Conservation (phyloP, 2,888 invertebrate species). For the Melinaea menophilus region DNA sequence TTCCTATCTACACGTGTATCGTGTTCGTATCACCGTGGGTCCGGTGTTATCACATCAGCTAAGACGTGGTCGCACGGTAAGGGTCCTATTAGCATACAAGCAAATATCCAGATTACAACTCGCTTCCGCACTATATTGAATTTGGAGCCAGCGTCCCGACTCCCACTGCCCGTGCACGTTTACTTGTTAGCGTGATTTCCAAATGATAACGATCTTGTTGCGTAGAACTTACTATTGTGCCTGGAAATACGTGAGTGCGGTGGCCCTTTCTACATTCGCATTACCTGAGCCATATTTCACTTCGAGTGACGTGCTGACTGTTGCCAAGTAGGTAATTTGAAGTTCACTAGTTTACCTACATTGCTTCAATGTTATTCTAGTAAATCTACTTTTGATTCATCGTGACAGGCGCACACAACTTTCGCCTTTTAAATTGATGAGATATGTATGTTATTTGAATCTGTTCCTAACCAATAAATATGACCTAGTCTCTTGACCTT, state of each 20-base stretch:
- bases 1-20: slow-evolving; percentile 72
- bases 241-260: slow-evolving; percentile 36
- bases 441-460: slow-evolving; percentile 7
- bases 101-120: slow-evolving; percentile 70
- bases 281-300: slow-evolving; percentile 39
- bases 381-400: slow-evolving; percentile 34
- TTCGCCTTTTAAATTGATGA: slow-evolving; percentile 29
- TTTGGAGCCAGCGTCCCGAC: slow-evolving; percentile 58
- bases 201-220: slow-evolving; percentile 64
- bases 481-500: slow-evolving; percentile 4
- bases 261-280: slow-evolving; percentile 36
- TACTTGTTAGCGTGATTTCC: slow-evolving; percentile 71
- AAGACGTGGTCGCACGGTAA: slow-evolving; percentile 65
- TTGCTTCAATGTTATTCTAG: slow-evolving; percentile 27
- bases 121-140: slow-evolving; percentile 72
- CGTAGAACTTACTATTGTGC: slow-evolving; percentile 46
- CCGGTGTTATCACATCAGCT: slow-evolving; percentile 71
- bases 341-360: slow-evolving; percentile 35
- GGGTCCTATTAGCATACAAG: slow-evolving; percentile 74
- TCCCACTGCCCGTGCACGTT: slow-evolving; percentile 64
- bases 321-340: slow-evolving; percentile 37
- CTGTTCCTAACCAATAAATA: neutral
- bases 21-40: slow-evolving; percentile 69
- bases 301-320: slow-evolving; percentile 35
- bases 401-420: slow-evolving; percentile 32